Evolutionary conservation across 2,797 vertebrate species (phyloP).

Genomic region (Gymnopithys bicolor): DNA sequence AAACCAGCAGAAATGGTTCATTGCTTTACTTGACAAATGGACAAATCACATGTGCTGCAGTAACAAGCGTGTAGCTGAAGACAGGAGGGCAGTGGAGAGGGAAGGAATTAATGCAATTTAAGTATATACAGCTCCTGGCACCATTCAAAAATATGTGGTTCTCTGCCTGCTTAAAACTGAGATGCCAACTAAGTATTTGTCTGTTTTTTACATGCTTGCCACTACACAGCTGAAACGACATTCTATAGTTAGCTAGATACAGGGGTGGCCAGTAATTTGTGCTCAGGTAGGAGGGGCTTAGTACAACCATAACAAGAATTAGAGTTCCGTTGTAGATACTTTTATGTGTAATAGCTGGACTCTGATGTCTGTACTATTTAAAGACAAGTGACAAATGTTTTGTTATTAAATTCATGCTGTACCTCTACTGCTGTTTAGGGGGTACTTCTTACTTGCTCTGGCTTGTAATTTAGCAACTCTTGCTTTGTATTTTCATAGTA

Average conservation of each 20-base stretch:
- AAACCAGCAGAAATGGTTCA: neutral
- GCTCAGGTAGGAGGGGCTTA: neutral
- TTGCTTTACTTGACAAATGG: neutral
- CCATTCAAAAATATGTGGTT: fast-evolving
- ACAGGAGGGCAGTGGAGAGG: neutral
- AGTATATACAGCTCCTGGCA: neutral
- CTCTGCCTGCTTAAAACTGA: neutral
- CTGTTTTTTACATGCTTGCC: neutral
- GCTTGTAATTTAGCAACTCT: neutral
- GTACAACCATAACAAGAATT: neutral
- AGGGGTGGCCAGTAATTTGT: neutral
- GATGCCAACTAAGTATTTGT: neutral
- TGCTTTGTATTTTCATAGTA: neutral
- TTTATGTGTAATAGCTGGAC: neutral
- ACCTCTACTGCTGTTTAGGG: neutral
- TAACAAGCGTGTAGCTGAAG: neutral
- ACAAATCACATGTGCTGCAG: neutral
- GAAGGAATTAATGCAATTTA: neutral
- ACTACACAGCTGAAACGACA: neutral
- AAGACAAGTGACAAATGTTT: neutral
- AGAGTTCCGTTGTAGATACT: neutral
- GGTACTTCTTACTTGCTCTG: neutral
- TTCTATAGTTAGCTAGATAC: neutral
- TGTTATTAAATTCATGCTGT: neutral
- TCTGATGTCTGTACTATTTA: neutral